These are phyloP conservation scores for Eupithecia insigniata DNA, from an alignment of 2,888 invertebrate genomes.

Conservation along the genomic window DNA sequence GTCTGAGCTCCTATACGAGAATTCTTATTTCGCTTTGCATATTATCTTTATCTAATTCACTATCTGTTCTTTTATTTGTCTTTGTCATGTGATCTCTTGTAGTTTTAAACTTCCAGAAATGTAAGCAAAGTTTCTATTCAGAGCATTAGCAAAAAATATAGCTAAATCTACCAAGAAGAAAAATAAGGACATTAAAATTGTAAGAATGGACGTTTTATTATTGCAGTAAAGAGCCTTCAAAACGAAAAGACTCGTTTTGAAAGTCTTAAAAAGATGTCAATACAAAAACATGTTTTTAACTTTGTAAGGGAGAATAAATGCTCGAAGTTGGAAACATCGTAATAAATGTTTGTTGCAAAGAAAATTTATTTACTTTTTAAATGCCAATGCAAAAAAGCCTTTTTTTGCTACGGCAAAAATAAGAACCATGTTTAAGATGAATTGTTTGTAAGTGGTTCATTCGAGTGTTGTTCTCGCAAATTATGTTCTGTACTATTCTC, in stretches of 20 bases:
- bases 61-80: conserved; percentile 29
- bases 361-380: conserved; percentile 35
- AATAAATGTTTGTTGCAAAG: conserved; percentile 36
- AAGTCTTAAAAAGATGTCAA: conserved; percentile 39
- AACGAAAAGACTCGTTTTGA: conserved; percentile 15
- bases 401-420: background rate
- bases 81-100: conserved; percentile 29
- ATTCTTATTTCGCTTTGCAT: conserved; percentile 38
- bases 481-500: background rate
- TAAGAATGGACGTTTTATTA: background rate
- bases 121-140: background rate
- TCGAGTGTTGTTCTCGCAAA: background rate
- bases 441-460: background rate
- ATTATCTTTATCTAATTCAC: conserved; percentile 32
- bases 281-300: conserved; percentile 42
- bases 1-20: conserved; percentile 46
- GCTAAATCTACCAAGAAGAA: background rate
- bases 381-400: no score
- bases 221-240: conserved; percentile 8
- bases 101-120: conserved; percentile 11
- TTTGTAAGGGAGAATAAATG: conserved; percentile 42
- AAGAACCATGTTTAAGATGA: conserved; percentile 5
- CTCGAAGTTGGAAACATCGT: conserved; percentile 40
- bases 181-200: background rate
- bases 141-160: background rate